Conservation (phyloP, 1,140 invertebrate genomes). For the Drosophila bifasciata region DNA sequence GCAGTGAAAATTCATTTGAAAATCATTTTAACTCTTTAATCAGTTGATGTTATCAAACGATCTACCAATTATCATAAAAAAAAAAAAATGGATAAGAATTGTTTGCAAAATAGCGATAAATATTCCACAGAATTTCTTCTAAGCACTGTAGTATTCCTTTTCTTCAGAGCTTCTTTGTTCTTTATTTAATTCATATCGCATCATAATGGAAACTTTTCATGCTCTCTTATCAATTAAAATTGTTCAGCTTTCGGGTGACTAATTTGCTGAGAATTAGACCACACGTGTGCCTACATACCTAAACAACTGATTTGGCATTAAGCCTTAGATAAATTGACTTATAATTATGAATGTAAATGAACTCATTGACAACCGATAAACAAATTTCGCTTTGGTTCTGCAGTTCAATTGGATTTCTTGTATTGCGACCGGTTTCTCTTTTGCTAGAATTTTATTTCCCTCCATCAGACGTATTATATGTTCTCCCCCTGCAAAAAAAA, state of each 20-base stretch:
- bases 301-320: no score
- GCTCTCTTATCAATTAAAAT: slow-evolving; percentile 18
- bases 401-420: no score
- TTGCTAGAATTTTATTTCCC: background rate
- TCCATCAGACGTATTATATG: no score
- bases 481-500: background rate
- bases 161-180: no score
- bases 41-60: no score
- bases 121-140: background rate
- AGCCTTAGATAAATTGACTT: slow-evolving; percentile 5
- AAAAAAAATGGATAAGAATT: background rate
- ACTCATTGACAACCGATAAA: background rate
- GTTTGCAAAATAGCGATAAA: background rate
- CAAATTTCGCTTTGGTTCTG: background rate
- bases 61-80: no score
- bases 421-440: no score
- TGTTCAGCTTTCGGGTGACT: slow-evolving; percentile 21
- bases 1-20: no score
- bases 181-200: no score
- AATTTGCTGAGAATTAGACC: slow-evolving; percentile 25
- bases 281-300: background rate
- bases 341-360: background rate
- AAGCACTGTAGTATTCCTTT: no score
- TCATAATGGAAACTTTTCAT: slow-evolving; percentile 5
- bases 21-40: no score